A percentile compares a stretch with the other conserved stretches of the same genome.
Evolutionary conservation across 2,888 invertebrate species (phyloP).

Genomic region (Athetis lepigone): DNA sequence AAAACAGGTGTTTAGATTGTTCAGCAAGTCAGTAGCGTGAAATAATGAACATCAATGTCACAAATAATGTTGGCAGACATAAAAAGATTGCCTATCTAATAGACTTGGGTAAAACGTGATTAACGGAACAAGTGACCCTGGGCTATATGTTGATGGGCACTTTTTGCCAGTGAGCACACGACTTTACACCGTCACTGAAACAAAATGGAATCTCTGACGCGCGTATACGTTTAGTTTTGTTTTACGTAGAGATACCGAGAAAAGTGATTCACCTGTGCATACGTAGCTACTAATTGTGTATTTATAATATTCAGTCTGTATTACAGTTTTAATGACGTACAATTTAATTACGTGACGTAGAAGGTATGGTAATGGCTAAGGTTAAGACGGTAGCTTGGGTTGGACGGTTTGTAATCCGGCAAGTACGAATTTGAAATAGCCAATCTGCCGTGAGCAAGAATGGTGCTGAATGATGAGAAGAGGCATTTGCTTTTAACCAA

Average conservation of each 20-base stretch:
- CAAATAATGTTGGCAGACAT: constrained; percentile 19
- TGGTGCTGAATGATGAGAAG: too few relatives aligned
- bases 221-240: constrained; percentile 36
- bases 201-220: constrained; percentile 53
- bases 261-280: constrained; percentile 49
- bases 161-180: constrained; percentile 25
- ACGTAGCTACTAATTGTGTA: constrained; percentile 22
- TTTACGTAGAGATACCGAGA: constrained; percentile 43
- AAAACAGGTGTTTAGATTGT: constrained; percentile 38
- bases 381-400: too few relatives aligned
- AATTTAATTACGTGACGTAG: constrained; percentile 17
- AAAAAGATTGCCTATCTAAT: constrained; percentile 7
- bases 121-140: background rate
- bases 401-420: too few relatives aligned
- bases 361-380: too few relatives aligned
- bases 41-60: constrained; percentile 37
- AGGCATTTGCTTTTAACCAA: too few relatives aligned
- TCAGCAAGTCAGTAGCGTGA: constrained; percentile 6
- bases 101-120: constrained; percentile 2
- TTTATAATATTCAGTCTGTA: constrained; percentile 3
- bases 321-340: constrained; percentile 6
- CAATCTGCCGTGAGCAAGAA: too few relatives aligned
- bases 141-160: background rate
- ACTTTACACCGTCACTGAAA: constrained; percentile 38
- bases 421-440: too few relatives aligned